Conservation (phyloP, 2,113 vertebrate genomes). For the Semnornis frantzii region DNA sequence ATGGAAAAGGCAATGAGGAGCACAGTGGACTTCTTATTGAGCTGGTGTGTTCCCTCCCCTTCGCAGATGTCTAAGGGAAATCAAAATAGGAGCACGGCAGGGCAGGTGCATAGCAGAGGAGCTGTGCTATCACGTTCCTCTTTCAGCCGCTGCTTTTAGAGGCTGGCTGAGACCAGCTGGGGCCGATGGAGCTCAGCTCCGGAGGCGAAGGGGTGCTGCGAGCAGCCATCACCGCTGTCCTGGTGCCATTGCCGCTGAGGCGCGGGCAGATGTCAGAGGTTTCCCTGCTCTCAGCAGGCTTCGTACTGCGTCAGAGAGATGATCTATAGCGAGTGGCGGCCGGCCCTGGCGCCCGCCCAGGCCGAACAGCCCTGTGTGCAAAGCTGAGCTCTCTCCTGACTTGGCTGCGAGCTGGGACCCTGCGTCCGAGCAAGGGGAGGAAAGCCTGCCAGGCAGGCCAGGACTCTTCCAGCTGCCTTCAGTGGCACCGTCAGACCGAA, state of each 20-base stretch:
- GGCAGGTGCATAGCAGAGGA: background rate
- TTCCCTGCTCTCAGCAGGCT: background rate
- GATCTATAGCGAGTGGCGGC: background rate
- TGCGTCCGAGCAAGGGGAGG: rapidly evolving
- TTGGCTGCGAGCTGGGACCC: background rate
- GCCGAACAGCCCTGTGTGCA: background rate
- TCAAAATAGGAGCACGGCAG: background rate
- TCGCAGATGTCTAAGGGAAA: background rate
- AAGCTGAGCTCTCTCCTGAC: background rate
- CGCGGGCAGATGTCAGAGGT: background rate
- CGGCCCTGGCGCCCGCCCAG: background rate
- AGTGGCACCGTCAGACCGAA: background rate
- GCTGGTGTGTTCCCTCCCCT: background rate
- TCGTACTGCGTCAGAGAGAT: background rate
- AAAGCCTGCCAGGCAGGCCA: background rate
- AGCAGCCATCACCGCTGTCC: rapidly evolving
- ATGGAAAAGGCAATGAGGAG: slow-evolving; percentile 18
- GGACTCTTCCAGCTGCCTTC: background rate
- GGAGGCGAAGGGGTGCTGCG: rapidly evolving
- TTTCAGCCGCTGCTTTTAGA: background rate
- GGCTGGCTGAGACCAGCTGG: rapidly evolving
- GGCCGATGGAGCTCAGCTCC: background rate
- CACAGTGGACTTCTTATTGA: background rate
- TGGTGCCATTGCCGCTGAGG: rapidly evolving
- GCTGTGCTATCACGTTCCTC: background rate